Base-by-base conservation (phyloP, 2,113 vertebrate genomes). In the Crotalus viridis region DNA sequence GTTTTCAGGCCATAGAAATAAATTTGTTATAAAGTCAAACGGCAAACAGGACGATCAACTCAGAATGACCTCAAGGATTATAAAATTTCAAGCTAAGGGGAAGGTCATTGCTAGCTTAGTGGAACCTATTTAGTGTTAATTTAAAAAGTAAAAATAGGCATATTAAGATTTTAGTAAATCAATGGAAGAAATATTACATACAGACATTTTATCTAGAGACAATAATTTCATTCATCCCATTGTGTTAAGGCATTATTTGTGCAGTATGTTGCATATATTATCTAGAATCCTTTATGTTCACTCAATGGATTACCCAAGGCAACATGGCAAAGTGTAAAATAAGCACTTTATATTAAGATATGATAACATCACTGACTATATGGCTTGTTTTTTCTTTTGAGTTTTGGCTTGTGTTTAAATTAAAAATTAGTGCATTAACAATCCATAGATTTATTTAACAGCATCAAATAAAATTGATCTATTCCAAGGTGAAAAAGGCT, bases 11-110 rank as follows among this genome's bases (percentile, higher is more conserved):
- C 91, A 92, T 13, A 6, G 59, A 94, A 90, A 92, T 46, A 55
- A 52, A 89, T 56, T 88, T 89, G 54, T 88, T 61, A 87, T 91
- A 95, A 95, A 91, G 10, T 57, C 24, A 74, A 89, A 95, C 85
- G 4, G 46, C 85, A 92, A 91, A 88, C 19, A 88, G 87, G 22
- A 61, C 33, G 57, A 92, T 88, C 89, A 90, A 88, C 43, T 69
- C 28, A 54, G 81, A 94, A 81, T 69, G 91, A 90, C 85, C 22
- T 85, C 88, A 81, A 87, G 59, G 85, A 57, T 74, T 90, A 87
- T 90, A 90, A 81, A 85, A 88, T 92, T 59, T 92, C n/a, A 90
- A n/a, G 51, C 43, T 52, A 57, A 90, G 39, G 57, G 6, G 87
- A 85, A 93, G 87, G 87, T 91, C 54, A 93, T 5, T 33, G 24